These are phyloP conservation scores for Gila robusta DNA, from an alignment of 2,797 vertebrate species.

Conservation along the genomic window DNA sequence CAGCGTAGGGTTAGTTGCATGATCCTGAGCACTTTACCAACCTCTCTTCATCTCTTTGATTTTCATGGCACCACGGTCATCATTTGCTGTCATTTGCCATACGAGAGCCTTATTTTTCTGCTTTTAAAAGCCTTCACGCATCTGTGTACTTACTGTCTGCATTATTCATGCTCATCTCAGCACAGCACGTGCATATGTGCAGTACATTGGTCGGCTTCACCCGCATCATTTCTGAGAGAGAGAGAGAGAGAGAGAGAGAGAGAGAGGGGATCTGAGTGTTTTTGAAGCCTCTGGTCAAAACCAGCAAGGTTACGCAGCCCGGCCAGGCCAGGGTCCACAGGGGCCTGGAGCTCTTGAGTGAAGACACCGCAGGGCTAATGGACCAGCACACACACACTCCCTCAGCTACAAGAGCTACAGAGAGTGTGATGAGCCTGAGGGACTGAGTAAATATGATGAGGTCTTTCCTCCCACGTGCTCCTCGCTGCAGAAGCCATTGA, in stretches of 20 bases:
- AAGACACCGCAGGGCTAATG: constrained; percentile 51
- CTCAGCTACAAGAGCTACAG: constrained; percentile 4
- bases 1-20: neutral
- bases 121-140: constrained; percentile 47
- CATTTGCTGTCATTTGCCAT: constrained; percentile 36
- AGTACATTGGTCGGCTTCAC: constrained; percentile 4
- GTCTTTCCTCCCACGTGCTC: constrained; percentile 42
- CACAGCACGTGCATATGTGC: neutral
- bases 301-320: constrained; percentile 24
- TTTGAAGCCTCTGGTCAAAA: constrained; percentile 38
- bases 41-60: neutral
- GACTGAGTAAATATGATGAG: constrained; percentile 76
- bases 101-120: constrained; percentile 37
- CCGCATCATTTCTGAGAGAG: constrained; percentile 8
- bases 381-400: constrained; percentile 35
- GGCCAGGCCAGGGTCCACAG: constrained; percentile 26
- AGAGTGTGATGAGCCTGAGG: constrained; percentile 23
- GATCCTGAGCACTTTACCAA: neutral
- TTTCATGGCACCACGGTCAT: constrained; percentile 4
- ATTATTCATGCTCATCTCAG: constrained; percentile 60
- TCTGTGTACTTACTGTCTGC: constrained; percentile 42
- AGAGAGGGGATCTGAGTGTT: constrained; percentile 9
- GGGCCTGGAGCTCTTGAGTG: constrained; percentile 44
- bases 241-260: neutral
- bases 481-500: constrained; percentile 31